Base-by-base conservation (phyloP, 2,797 vertebrate genomes). In the Coccyzus lansbergi region DNA sequence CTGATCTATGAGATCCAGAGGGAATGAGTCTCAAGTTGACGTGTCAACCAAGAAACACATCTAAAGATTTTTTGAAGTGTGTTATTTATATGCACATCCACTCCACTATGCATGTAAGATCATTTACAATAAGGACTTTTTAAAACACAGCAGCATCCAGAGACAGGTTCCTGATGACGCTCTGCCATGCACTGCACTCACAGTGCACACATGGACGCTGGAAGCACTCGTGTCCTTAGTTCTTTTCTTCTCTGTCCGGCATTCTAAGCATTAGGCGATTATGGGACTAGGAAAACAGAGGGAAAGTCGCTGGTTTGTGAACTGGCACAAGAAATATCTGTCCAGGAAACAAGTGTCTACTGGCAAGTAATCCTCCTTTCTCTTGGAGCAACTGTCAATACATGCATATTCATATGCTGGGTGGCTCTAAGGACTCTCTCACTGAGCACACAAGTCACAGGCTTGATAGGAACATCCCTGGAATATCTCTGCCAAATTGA, bases 331-430 rank as follows among this genome's bases (percentile, higher is more conserved):
- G 95, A 94, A 88, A 42, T 89, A 85, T 74, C 92, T 95, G 53
- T 95, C 94, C 91, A 94, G 92, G 92, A 95, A 95, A 95, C 81
- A 91, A 80, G 75, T 58, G 87, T 82, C 86, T 92, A 87, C 81
- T 78, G 76, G 76, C 60, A 96, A 80, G 91, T 55, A 92, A 91
- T 78, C 62, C 65, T 88, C 26, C 86, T 53, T 94, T 78, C 52
- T 89, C 71, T 80, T 12, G 36, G 60, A 89, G 70, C n/a, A 81
- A 76, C 52, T 95, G 44, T 90, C 83, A 67, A 31, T 55, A 46
- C 53, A 80, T 67, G 77, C 48, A 70, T 74, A 93, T 80, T 88
- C 86, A 83, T 77, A 60, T 6, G 12, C 42, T 11, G 82, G 44
- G 64, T 90, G 56, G 29, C 56, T 69, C 38, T 17, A 34, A 67